phyloP scores from a whole-genome alignment of 1,140 invertebrate species.

The Zelostemma sp. region DNA sequence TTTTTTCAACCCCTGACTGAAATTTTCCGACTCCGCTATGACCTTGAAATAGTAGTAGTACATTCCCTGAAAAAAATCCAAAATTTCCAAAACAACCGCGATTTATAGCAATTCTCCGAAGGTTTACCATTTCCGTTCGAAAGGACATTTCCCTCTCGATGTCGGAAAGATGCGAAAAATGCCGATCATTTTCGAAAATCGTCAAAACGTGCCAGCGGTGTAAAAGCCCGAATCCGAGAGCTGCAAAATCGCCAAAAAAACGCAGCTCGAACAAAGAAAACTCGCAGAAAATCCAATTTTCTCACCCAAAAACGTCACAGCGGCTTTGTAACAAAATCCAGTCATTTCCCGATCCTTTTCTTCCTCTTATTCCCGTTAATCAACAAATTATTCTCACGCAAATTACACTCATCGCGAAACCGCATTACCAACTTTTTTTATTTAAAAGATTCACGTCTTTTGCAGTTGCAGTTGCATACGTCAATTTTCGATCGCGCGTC shows the following conservation, averaged over 20 bases:
- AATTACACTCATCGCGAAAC: no score
- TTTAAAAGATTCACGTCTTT: no score
- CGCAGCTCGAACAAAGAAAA: conserved; percentile 6
- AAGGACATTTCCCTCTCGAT: conserved; percentile 87
- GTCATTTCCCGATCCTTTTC: background rate
- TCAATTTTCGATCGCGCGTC: no score
- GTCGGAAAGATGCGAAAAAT: conserved; percentile 86
- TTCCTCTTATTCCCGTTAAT: conserved; percentile 4
- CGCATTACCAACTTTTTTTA: no score
- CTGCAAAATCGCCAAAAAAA: conserved; percentile 43
- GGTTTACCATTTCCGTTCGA: conserved; percentile 81
- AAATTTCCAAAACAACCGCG: background rate
- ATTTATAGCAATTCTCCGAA: background rate
- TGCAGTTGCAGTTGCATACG: no score
- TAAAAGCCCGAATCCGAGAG: conserved; percentile 59
- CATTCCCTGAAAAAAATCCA: conserved; percentile 75
- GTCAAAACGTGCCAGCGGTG: conserved; percentile 78
- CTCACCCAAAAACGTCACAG: conserved; percentile 10
- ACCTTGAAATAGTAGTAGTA: conserved; percentile 92
- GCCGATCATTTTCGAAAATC: conserved; percentile 84
- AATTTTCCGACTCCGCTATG: conserved; percentile 77
- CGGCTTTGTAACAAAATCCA: conserved; percentile 7
- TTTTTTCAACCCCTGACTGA: conserved; percentile 74
- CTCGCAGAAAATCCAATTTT: background rate
- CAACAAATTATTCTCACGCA: no score